Base-by-base conservation (phyloP, 2,113 vertebrate genomes). In the Chaenocephalus aceratus region DNA sequence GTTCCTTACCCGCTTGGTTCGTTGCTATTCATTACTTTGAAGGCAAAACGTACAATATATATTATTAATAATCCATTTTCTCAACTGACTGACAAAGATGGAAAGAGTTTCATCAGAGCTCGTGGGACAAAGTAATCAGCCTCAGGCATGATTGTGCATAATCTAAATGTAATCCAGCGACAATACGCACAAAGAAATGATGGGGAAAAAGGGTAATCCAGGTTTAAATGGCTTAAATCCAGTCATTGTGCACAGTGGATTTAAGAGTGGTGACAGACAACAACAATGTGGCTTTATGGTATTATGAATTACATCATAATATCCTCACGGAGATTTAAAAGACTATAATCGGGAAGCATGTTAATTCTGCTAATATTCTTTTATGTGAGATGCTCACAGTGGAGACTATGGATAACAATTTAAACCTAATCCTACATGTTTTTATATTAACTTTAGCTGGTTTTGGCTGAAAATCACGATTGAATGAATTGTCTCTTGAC, bases 221-320 rank as follows among this genome's bases (percentile, higher is more conserved):
- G 74, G 61, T 78, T 41, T 71, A 63, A 81, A 78, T 75, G 80
- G 65, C 45, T 34, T 72, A 78, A 87, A 81, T 87, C 82, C 71
- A 14, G 57, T 52, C 41, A 79, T 45, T 82, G 67, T 72, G 67
- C 62, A 58, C 64, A 67, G 65, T 67, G 73, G 77, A 78, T 69
- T 70, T 70, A 61, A 77, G 59, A 36, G 9, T 60, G 61, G 30
- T 75, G 72, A 71, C 63, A 65, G 77, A 36, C 48, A 62, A 59
- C 71, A 60, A 61, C 34, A 79, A 34, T 63, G 45, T 65, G 71
- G 73, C 12, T 45, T 76, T 53, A 46, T 16, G 23, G 23, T 36
- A 80, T 80, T 73, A 63, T 9, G 36, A 34, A 71, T 49, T 21
- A 57, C 62, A 68, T 8, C 56, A 3, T 70, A 62, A 70, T 59